Conservation (phyloP, 2,113 vertebrate genomes). For the Oryzias javanicus region DNA sequence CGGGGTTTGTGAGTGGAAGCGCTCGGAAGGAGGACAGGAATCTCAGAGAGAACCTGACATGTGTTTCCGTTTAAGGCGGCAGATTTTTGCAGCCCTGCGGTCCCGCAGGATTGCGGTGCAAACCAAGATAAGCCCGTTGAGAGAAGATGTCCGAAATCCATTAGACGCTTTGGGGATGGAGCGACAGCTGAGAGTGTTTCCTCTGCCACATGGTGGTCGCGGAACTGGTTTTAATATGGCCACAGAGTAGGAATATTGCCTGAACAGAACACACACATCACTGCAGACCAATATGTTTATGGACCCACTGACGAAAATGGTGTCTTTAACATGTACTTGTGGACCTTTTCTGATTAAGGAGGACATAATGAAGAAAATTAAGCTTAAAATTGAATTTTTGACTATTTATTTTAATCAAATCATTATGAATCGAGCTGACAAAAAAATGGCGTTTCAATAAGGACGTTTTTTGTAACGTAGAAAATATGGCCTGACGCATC, state of each 20-base stretch:
- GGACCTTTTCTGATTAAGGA: too few relatives aligned
- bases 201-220: constrained; percentile 40
- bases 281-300: constrained; percentile 19
- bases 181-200: constrained; percentile 56
- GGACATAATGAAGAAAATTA: too few relatives aligned
- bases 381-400: too few relatives aligned
- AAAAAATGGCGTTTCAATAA: too few relatives aligned
- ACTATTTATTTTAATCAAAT: too few relatives aligned
- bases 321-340: too few relatives aligned
- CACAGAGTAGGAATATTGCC: constrained; percentile 25
- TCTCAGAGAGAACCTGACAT: constrained; percentile 65
- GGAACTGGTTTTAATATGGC: constrained; percentile 35
- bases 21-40: constrained; percentile 56
- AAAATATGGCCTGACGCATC: too few relatives aligned
- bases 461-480: too few relatives aligned
- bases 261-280: constrained; percentile 11
- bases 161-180: constrained; percentile 45
- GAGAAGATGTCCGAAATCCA: constrained; percentile 70
- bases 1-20: constrained; percentile 58
- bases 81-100: constrained; percentile 66
- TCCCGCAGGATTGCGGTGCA: constrained; percentile 59
- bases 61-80: constrained; percentile 69
- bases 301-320: too few relatives aligned
- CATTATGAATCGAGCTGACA: too few relatives aligned
- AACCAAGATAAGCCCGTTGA: constrained; percentile 72